Evolutionary conservation across 2,113 vertebrate species (phyloP), one percentile per base, ranked within the genome.

Genomic region (Hyla sarda): DNA sequence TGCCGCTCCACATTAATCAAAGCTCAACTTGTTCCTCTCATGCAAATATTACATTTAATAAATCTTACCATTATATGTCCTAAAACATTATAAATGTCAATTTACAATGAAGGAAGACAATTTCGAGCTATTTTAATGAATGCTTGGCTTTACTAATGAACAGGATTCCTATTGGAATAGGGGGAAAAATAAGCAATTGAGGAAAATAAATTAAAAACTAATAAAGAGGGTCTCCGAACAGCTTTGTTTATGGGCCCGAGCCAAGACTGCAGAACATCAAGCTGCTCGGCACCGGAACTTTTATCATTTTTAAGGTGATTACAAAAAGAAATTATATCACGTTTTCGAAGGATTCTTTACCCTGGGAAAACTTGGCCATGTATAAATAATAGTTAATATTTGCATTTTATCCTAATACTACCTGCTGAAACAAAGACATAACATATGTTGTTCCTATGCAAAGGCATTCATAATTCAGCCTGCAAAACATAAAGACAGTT

Each of bases 161-260:
- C 72, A 65, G 52, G 54, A 84, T 50, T 84, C 83, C 83, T 84
- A 34, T 84, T 65, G 83, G 83, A 84, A 84, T 84, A 65, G 41
- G n/a, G 23, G 52, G 73, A 67, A 84, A 82, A 84, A 77, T 84
- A 84, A 84, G 83, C 83, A 76, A 76, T 84, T 76, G 72, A 77
- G 25, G 54, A 84, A 84, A 84, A 84, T 84, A 84, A 84, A 84
- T 84, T 62, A 77, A 76, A 76, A 50, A 76, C 83, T 84, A 84
- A 84, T 84, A 76, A 62, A 76, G 56, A 84, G 73, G n/a, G 83
- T 84, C 83, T 77, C 83, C 45, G 45, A 84, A 84, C 83, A 77
- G 72, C 52, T 84, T 76, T 62, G 45, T 50, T 32, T 23, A 77
- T 84, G 83, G 83, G 83, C 52, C 56, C 7, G 50, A 76, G 83